phyloP scores from a whole-genome alignment of 2,113 vertebrate genomes.

The Aramus guarauna region DNA sequence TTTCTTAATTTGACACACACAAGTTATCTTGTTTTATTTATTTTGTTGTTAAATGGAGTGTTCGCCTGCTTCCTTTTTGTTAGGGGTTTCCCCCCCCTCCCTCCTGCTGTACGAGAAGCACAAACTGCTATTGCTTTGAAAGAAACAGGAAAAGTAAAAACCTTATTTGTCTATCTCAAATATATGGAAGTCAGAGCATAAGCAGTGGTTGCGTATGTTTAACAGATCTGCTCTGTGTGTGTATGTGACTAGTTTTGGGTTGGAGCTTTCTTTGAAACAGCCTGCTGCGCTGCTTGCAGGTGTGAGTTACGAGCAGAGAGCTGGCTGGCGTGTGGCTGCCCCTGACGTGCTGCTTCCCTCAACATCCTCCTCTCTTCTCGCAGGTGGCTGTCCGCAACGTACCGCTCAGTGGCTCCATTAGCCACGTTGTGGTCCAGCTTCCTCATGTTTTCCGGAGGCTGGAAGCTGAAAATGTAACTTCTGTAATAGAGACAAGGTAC shows the following conservation, averaged over 20 bases:
- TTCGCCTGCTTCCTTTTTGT: background rate
- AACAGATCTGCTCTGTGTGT: background rate
- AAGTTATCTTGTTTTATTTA: background rate
- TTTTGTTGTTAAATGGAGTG: background rate
- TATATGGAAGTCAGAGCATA: background rate
- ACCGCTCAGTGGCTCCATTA: conserved; percentile 84
- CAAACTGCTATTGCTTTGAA: background rate
- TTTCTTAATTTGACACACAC: background rate
- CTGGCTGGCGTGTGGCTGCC: background rate
- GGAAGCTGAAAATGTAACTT: conserved; percentile 74
- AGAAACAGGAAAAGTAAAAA: background rate
- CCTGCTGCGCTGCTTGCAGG: background rate
- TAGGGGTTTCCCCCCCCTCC: background rate
- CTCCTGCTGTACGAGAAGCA: background rate
- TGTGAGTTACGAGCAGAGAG: background rate
- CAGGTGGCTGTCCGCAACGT: conserved; percentile 84
- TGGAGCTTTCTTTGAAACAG: background rate
- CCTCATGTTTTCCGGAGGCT: conserved; percentile 94
- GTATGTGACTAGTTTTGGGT: background rate
- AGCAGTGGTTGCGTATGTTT: background rate
- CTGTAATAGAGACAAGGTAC: conserved; percentile 81
- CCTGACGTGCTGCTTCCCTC: background rate
- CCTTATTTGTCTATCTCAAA: background rate
- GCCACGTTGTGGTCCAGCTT: conserved; percentile 89
- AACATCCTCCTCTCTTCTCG: background rate